Evolutionary conservation across 2,797 vertebrate species (phyloP), one percentile per base, ranked within the genome.

Genomic region (Chanos chanos): DNA sequence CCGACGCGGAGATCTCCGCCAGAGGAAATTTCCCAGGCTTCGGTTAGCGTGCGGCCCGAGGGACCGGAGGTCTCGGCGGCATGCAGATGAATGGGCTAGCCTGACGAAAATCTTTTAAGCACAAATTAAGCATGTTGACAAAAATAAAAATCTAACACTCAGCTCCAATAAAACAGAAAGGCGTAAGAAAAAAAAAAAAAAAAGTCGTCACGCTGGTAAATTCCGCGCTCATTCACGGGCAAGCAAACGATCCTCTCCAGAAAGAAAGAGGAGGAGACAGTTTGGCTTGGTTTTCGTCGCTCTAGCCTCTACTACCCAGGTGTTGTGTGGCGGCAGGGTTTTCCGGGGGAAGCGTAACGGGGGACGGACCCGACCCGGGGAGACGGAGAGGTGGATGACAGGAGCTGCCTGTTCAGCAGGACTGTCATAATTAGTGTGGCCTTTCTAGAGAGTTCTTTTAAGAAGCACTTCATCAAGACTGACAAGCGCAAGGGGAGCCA

Each of bases 381-480:
- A 39, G 2, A 9, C 16, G n/a, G n/a, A n/a, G n/a, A 21, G 8
- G 40, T 13, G 39, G 39, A 36, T 18, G 15, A 51, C 16, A 55
- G 47, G 44, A 58, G 64, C 31, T 63, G 63, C 66, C 66, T 63
- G 66, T 60, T 74, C 40, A 71, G 67, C 66, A 65, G 47, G 47
- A 41, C 37, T 61, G 65, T 64, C 63, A 75, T 60, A 72, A 74
- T 72, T 63, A 69, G 60, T 22, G 24, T 19, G 44, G 16, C 30
- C 22, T 49, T 40, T 74, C 68, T 40, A 27, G 34, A 63, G 25
- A 50, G 40, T 48, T 72, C 49, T 63, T 59, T 48, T 58, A 58
- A 64, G 52, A 64, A 59, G 41, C 45, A 61, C 54, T 66, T 64
- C 64, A 64, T 70, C 64, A 64, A 28, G 50, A 55, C 60, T 67